Evolutionary conservation across 1,140 invertebrate species (phyloP), one percentile per base, ranked within the genome.

Genomic region (Eulimnadia texana): DNA sequence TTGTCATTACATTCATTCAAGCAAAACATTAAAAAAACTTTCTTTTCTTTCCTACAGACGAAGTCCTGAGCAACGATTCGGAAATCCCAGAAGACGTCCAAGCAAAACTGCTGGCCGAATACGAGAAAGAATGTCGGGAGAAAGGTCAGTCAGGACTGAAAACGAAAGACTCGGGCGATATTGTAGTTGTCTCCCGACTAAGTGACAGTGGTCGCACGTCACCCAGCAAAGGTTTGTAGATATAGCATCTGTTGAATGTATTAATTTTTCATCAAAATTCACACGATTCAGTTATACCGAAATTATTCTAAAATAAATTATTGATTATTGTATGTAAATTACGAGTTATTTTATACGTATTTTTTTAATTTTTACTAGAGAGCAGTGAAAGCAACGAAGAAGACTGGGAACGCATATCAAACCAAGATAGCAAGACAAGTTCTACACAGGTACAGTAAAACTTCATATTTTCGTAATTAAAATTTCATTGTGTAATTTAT

Each of bases 31-130:
- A 55, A 22, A 55, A 55, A 16, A 55, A 23, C 27, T 11, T 23
- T 55, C 1, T 22, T 55, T 16, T 19, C 20, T 23, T 50, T 59
- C 20, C 22, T 57, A 16, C 20, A 59, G 62, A 63, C 27, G 62
- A 63, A 52, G 50, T 10, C 13, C 55, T 63, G 29, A 49, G 55
- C 16, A 16, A 42, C 6, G 42, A 49, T 19, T 54, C 49, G 10
- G 62, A 63, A 22, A 63, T 63, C 58, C 62, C 62, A 3, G 62
- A 63, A 59, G 62, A 63, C 9, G 47, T 58, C 3, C 62, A 63
- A 22, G 50, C 25, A n/a, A 58, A 59, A 16, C 28, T 63, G 29
- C 28, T 63, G 16, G 29, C 55, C 19, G 62, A 63, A 19, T 63
- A 63, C 51, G 49, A 63, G 28, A 63, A 63, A 22, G 62, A 63